phyloP scores from a whole-genome alignment of 1,140 invertebrate species.

The Magallana gigas region DNA sequence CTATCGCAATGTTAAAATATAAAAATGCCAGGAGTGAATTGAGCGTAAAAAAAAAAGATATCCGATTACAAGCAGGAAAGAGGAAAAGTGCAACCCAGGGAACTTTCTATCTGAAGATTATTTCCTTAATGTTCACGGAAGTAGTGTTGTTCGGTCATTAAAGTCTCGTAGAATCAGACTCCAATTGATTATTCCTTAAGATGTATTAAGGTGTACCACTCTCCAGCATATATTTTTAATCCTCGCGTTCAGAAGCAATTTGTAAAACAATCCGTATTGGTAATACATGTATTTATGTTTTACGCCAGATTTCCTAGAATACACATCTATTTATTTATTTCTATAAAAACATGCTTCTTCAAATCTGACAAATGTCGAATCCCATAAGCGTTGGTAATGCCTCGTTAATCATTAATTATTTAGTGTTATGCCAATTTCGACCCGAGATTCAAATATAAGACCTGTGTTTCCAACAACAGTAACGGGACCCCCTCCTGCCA shows the following conservation, averaged over 20 bases:
- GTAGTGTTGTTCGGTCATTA: slow-evolving; percentile 8
- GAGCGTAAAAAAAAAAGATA: slow-evolving; percentile 2
- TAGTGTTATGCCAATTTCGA: not conserved
- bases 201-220: not conserved
- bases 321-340: not conserved
- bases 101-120: not conserved
- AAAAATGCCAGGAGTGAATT: slow-evolving; percentile 6
- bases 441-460: no score
- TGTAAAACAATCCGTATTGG: slow-evolving; percentile 13
- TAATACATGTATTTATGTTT: not conserved
- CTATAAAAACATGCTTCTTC: not conserved
- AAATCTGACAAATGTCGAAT: not conserved
- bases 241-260: not conserved
- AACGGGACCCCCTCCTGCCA: no score
- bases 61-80: slow-evolving; percentile 1
- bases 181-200: slow-evolving; percentile 3
- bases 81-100: slow-evolving; percentile 5
- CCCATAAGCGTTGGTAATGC: not conserved
- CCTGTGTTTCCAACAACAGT: no score
- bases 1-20: slow-evolving; percentile 16
- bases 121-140: not conserved
- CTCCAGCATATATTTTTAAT: not conserved
- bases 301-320: not conserved
- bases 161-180: not conserved
- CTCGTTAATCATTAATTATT: not conserved